Conservation (phyloP, 2,797 vertebrate species). For the Macropus fuliginosus region DNA sequence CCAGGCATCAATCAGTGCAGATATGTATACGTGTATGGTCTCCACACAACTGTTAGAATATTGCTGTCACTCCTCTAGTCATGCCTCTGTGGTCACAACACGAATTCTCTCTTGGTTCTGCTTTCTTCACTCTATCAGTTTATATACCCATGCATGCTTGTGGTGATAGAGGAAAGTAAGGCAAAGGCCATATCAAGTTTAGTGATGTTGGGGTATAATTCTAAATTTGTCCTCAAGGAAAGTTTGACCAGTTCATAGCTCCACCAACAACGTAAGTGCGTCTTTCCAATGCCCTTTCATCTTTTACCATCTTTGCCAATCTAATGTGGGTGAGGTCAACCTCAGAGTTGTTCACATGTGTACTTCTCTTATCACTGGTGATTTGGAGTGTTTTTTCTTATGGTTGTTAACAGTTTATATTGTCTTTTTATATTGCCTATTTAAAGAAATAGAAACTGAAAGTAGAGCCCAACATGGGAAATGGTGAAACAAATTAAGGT, state of each 20-base stretch:
- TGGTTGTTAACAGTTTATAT: neutral
- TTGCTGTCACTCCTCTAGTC: neutral
- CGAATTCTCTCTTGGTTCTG: neutral
- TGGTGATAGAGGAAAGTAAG: neutral
- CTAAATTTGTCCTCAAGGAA: neutral
- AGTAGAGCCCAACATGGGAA: neutral
- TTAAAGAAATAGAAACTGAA: neutral
- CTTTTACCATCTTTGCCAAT: neutral
- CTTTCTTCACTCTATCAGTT: neutral
- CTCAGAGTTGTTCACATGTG: neutral
- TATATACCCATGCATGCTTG: neutral
- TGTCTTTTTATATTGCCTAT: neutral
- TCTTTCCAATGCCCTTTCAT: neutral
- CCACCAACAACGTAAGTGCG: too few relatives aligned
- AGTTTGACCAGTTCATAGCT: neutral
- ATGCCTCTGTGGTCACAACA: neutral
- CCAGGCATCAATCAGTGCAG: too few relatives aligned
- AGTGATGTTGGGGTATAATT: neutral
- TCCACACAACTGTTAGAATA: neutral
- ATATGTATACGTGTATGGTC: neutral
- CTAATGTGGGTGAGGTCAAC: neutral
- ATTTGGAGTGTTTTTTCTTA: neutral
- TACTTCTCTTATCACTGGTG: neutral
- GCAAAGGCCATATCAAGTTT: neutral
- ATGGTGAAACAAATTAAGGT: neutral